phyloP scores from a whole-genome alignment of 2,113 vertebrate species.

The Platanista minor region DNA sequence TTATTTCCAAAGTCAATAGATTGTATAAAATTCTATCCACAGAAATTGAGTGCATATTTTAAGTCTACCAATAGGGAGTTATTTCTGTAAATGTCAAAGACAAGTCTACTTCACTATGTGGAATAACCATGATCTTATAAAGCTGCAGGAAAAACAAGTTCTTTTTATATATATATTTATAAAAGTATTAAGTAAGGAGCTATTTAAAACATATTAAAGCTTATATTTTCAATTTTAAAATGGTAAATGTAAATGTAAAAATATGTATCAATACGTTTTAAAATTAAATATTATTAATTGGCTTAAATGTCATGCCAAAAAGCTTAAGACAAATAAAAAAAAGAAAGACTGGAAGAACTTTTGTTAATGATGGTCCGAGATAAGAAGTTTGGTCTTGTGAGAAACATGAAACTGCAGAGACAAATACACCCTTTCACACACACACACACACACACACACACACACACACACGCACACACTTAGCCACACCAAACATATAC shows the following conservation, averaged over 20 bases:
- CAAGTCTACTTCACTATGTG: background rate
- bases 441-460: background rate
- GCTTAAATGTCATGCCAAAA: background rate
- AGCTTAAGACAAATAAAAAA: background rate
- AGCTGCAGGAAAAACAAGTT: background rate
- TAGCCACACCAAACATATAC: background rate
- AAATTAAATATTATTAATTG: background rate
- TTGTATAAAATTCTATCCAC: background rate
- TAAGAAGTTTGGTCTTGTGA: background rate
- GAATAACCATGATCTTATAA: background rate
- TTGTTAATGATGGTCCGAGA: background rate
- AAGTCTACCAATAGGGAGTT: background rate
- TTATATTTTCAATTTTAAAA: background rate
- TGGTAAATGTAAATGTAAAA: background rate
- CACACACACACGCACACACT: background rate
- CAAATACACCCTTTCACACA: background rate
- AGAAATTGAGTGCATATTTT: background rate
- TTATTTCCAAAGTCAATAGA: background rate
- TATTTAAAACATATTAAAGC: background rate
- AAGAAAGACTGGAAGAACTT: background rate
- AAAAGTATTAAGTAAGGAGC: background rate
- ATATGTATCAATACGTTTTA: background rate
- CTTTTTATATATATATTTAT: background rate
- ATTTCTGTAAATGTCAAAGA: background rate
- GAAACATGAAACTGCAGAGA: background rate